Evolutionary conservation across 2,113 vertebrate species (phyloP).

Genomic region (Leptobrachium ailaonicum): DNA sequence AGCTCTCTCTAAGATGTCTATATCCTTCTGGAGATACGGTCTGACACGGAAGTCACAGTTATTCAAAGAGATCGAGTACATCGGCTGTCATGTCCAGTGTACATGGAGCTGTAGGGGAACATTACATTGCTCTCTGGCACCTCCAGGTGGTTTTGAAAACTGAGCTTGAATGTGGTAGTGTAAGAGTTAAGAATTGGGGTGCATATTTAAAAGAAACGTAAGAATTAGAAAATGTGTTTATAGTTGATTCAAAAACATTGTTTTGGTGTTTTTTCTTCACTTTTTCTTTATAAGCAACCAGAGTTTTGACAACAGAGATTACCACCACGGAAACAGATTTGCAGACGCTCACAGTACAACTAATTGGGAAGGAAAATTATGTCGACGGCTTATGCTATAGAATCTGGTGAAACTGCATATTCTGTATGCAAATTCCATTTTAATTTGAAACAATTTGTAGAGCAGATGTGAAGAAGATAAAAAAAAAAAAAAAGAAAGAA

Average conservation of each 20-base stretch:
- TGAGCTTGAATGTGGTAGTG: too few relatives aligned
- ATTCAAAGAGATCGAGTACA: too few relatives aligned
- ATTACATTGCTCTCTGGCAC: too few relatives aligned
- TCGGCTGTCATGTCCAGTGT: too few relatives aligned
- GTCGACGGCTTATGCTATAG: slow-evolving; percentile 43
- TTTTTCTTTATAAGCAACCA: slow-evolving; percentile 9
- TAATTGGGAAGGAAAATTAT: slow-evolving; percentile 44
- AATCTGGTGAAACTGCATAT: slow-evolving; percentile 39
- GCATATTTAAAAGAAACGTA: too few relatives aligned
- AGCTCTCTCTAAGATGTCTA: too few relatives aligned
- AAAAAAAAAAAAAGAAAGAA: slow-evolving; percentile 13
- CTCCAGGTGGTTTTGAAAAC: too few relatives aligned
- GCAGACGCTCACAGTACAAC: slow-evolving; percentile 28
- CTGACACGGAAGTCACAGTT: too few relatives aligned
- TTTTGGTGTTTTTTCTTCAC: too few relatives aligned
- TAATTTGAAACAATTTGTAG: slow-evolving; percentile 49
- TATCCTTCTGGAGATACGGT: too few relatives aligned
- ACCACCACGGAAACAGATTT: slow-evolving; percentile 38
- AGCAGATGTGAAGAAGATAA: slow-evolving; percentile 49
- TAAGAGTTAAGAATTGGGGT: too few relatives aligned
- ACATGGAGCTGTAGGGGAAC: too few relatives aligned
- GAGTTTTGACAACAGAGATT: slow-evolving; percentile 45
- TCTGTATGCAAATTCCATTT: slow-evolving; percentile 48
- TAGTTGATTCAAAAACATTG: slow-evolving; percentile 14
- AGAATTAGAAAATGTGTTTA: slow-evolving; percentile 20